phyloP scores from a whole-genome alignment of 2,113 vertebrate genomes.

The Pholis gunnellus region DNA sequence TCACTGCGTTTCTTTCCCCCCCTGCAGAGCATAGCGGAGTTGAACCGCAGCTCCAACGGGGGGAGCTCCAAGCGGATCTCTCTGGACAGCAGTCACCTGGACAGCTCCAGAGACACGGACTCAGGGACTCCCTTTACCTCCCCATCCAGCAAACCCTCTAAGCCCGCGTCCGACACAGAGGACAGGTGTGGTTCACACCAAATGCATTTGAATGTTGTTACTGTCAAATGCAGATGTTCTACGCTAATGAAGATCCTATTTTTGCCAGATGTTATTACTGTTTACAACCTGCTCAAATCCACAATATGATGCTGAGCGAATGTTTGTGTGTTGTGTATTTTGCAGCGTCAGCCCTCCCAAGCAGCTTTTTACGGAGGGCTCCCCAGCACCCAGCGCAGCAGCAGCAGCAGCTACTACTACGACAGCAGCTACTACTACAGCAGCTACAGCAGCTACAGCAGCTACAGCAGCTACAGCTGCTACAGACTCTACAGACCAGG shows the following conservation, averaged over 20 bases:
- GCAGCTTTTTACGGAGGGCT: constrained; percentile 79
- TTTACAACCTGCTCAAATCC: neutral
- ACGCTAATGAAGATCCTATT: neutral
- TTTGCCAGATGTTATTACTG: neutral
- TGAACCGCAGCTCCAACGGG: constrained; percentile 85
- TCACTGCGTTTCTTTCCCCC: neutral
- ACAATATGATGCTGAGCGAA: neutral
- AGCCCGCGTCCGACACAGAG: constrained; percentile 81
- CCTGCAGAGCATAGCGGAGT: constrained; percentile 87
- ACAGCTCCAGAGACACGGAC: constrained; percentile 89
- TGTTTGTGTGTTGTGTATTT: neutral
- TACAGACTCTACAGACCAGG: constrained; percentile 82
- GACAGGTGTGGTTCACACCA: constrained; percentile 80
- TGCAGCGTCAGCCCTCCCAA: constrained; percentile 77
- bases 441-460: constrained; percentile 49
- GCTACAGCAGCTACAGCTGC: constrained; percentile 44
- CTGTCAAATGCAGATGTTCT: neutral
- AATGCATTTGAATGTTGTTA: neutral
- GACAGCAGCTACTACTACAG: constrained; percentile 17
- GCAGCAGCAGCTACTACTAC: constrained; percentile 30
- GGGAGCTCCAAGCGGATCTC: constrained; percentile 87
- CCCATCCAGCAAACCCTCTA: constrained; percentile 81
- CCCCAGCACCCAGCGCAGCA: constrained; percentile 57
- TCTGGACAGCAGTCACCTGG: constrained; percentile 87
- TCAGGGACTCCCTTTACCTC: constrained; percentile 86